Percentiles rank a stretch among this genome's conserved stretches.
Evolutionary conservation across 2,113 vertebrate genomes (phyloP).

Genomic region (Cisticola juncidis): DNA sequence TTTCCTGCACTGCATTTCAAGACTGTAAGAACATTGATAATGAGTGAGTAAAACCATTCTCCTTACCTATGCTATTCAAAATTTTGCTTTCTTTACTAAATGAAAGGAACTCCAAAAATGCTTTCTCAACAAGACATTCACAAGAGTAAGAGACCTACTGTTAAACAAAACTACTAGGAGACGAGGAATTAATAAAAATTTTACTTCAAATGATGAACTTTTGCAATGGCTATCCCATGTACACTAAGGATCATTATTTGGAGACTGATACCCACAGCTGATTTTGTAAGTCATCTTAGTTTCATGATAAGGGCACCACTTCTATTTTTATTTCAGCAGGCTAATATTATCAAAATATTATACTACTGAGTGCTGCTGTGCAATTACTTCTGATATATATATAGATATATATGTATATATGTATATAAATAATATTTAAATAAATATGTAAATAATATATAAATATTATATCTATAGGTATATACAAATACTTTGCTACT

Average conservation of each 20-base stretch:
- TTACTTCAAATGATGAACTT: background rate
- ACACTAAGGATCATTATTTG: background rate
- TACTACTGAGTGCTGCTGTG: background rate
- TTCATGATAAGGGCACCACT: background rate
- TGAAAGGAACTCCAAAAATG: background rate
- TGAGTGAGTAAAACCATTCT: background rate
- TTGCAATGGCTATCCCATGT: background rate
- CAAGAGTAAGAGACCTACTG: background rate
- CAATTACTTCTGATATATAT: background rate
- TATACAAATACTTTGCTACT: background rate
- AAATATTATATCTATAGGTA: rapidly evolving
- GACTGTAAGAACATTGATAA: background rate
- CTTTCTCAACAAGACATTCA: background rate
- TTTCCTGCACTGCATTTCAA: background rate
- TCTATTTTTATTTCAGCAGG: background rate
- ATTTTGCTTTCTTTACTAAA: background rate
- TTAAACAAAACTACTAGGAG: background rate
- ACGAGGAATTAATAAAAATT: background rate
- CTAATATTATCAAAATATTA: background rate
- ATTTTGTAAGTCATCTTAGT: background rate
- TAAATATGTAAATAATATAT: rapidly evolving
- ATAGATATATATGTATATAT: rapidly evolving
- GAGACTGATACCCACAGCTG: background rate
- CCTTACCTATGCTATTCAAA: background rate
- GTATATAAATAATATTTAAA: no score